Conservation (phyloP, 2,888 invertebrate species). For the Watsonalla binaria region DNA sequence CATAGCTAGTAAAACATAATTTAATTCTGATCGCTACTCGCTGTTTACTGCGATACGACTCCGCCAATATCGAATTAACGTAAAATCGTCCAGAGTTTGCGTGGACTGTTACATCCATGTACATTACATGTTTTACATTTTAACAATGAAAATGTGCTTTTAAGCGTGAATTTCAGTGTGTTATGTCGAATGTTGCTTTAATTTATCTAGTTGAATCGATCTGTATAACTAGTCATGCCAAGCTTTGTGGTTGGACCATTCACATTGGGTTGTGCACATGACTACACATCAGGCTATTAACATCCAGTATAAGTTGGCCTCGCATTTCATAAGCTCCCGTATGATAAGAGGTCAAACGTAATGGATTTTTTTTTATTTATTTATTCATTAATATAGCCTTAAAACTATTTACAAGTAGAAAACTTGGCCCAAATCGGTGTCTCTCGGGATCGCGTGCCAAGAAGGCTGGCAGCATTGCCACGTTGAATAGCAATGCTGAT, state of each 20-base stretch:
- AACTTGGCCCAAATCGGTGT: too few species aligned
- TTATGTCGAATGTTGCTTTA: conserved; percentile 15
- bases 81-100: conserved; percentile 13
- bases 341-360: too few species aligned
- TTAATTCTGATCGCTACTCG: conserved; percentile 5
- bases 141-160: conserved; percentile 18
- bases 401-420: too few species aligned
- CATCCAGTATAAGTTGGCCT: too few species aligned
- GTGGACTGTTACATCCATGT: conserved; percentile 27
- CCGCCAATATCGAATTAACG: conserved; percentile 21
- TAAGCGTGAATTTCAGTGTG: conserved; percentile 17
- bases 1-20: too few species aligned
- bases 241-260: background rate
- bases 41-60: conserved; percentile 8
- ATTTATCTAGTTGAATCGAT: background rate
- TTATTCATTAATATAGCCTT: too few species aligned
- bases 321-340: too few species aligned
- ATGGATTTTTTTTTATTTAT: too few species aligned
- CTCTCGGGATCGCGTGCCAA: too few species aligned
- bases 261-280: background rate
- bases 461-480: too few species aligned
- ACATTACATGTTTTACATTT: conserved; percentile 23
- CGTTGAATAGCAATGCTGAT: too few species aligned
- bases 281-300: background rate
- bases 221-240: background rate